A percentile compares a stretch with the other conserved stretches of the same genome.
phyloP scores from a whole-genome alignment of 37 sponge, comb jelly and placozoan species.

The Hexactinellida sp. region DNA sequence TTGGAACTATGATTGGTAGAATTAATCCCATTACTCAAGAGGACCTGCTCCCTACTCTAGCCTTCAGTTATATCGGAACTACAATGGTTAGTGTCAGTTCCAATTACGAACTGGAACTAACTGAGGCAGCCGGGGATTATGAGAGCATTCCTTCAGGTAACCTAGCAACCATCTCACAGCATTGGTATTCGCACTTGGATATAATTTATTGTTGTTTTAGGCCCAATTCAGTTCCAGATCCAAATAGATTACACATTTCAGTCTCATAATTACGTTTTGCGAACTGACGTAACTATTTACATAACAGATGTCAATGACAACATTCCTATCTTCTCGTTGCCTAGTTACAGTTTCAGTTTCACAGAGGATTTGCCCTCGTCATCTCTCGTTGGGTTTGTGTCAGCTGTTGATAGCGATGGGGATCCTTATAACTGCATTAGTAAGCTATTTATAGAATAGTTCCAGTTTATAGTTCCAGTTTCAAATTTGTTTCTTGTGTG shows the following conservation, averaged over 20 bases:
- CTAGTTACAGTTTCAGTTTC: background rate
- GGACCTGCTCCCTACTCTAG: background rate
- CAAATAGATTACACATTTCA: background rate
- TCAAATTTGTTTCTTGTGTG: too few species aligned
- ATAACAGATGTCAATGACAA: background rate
- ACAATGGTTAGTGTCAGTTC: background rate
- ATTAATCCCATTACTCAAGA: background rate
- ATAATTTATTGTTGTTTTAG: background rate
- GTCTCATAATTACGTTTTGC: background rate
- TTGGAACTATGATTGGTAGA: background rate
- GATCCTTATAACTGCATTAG: slow-evolving; percentile 2
- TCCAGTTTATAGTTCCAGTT: too few species aligned
- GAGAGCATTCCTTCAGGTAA: background rate
- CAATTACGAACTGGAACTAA: background rate
- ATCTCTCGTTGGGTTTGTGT: background rate
- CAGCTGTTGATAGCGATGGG: background rate
- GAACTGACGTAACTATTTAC: background rate
- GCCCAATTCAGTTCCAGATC: background rate
- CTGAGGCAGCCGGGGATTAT: background rate
- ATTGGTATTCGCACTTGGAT: background rate
- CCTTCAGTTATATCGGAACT: background rate
- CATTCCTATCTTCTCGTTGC: background rate
- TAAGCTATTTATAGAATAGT: background rate
- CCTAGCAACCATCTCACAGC: background rate
- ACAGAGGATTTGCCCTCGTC: background rate